Conservation (phyloP, 2,113 vertebrate genomes). For the Gadus macrocephalus region DNA sequence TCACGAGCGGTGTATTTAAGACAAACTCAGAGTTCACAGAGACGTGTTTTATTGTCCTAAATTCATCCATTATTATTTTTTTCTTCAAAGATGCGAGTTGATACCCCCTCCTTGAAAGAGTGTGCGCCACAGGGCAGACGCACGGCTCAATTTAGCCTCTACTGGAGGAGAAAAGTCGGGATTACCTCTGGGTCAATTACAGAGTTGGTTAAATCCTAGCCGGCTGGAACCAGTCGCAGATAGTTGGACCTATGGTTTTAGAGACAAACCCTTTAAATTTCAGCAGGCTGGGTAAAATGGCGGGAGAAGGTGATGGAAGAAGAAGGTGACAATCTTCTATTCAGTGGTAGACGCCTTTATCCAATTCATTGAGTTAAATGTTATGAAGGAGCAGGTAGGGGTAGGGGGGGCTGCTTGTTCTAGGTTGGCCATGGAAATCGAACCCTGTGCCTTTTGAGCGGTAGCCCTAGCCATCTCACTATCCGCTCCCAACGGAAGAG, state of each 20-base stretch:
- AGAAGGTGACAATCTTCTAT: background rate
- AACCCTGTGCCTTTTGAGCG: too few relatives aligned
- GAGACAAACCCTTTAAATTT: constrained; percentile 1
- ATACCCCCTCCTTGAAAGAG: constrained; percentile 42
- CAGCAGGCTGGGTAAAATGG: background rate
- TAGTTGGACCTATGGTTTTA: constrained; percentile 31
- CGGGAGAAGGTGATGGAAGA: background rate
- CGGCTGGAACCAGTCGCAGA: constrained; percentile 60
- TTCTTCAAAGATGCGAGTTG: background rate
- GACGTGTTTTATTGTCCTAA: background rate
- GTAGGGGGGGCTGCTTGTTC: background rate
- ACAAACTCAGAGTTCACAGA: too few relatives aligned
- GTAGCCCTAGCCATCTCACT: too few relatives aligned
- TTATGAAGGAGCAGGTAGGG: background rate
- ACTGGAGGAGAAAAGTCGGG: constrained; percentile 56
- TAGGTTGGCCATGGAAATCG: too few relatives aligned
- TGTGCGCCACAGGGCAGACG: constrained; percentile 48
- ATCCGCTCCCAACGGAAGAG: too few relatives aligned
- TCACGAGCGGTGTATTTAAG: background rate
- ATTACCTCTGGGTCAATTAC: constrained; percentile 64
- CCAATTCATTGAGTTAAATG: too few relatives aligned
- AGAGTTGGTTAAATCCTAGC: constrained; percentile 62
- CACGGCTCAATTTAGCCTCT: constrained; percentile 51
- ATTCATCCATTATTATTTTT: background rate
- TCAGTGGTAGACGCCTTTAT: too few relatives aligned